phyloP scores from a whole-genome alignment of 2,797 vertebrate species.

The Hoplostethus mediterraneus region DNA sequence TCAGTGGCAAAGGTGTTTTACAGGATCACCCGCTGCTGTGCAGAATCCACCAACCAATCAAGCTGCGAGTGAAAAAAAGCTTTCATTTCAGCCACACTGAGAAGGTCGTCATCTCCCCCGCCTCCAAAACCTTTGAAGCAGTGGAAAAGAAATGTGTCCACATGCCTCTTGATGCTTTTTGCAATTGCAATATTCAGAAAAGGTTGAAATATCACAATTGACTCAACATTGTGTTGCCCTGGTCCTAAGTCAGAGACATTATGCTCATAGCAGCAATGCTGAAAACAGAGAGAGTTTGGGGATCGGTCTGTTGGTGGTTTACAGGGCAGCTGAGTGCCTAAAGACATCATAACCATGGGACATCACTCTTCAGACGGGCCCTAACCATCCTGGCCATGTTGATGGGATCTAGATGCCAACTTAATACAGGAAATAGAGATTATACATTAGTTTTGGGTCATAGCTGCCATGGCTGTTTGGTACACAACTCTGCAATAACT shows the following conservation, averaged over 20 bases:
- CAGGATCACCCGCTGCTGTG: neutral
- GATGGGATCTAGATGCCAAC: neutral
- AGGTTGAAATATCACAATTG: too few species aligned
- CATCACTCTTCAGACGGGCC: neutral
- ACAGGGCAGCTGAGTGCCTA: neutral
- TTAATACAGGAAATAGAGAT: neutral
- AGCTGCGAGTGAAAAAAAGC: neutral
- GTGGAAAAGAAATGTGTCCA: neutral
- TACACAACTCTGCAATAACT: neutral
- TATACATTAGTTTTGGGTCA: neutral
- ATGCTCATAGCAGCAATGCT: neutral
- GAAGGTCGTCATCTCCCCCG: too few species aligned
- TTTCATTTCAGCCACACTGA: conserved; percentile 7
- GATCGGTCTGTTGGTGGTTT: neutral
- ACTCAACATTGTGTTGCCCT: too few species aligned
- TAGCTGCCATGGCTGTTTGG: neutral
- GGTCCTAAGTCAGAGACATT: neutral
- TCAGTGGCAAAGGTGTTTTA: neutral
- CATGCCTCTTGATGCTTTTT: too few species aligned
- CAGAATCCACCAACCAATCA: neutral
- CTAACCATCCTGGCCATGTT: neutral
- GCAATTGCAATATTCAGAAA: too few species aligned
- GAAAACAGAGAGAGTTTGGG: neutral
- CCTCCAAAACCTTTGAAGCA: neutral
- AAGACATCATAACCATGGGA: neutral